A percentile compares a stretch with the other conserved stretches of the same genome.
Conservation (phyloP, 2,797 vertebrate species). For the Poeciliopsis presidionis region DNA sequence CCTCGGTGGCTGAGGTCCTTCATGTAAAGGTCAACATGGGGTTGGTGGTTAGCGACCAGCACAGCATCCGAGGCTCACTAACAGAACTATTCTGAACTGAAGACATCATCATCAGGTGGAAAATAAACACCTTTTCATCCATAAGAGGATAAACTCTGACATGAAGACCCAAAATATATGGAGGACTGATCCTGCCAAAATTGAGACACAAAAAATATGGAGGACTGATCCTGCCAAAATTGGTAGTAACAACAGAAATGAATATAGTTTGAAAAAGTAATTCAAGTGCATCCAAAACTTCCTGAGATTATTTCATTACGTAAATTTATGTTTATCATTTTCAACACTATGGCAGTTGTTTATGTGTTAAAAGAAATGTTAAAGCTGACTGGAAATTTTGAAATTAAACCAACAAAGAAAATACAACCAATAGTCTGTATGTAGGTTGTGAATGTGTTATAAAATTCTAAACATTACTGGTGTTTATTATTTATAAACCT, state of each 20-base stretch:
- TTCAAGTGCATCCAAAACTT: no score
- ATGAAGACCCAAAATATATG: neutral
- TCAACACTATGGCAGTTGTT: neutral
- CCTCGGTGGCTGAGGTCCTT: slow-evolving; percentile 54
- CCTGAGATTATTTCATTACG: neutral
- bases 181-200: no score
- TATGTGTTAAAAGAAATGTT: no score
- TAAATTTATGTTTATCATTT: neutral
- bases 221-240: neutral
- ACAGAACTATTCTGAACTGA: neutral
- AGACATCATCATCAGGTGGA: neutral
- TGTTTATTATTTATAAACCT: no score
- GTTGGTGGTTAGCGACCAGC: neutral
- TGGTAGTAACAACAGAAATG: neutral
- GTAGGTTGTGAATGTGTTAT: no score
- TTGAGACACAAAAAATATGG: neutral
- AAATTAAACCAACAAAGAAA: no score
- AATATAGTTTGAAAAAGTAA: neutral
- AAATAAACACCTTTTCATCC: neutral
- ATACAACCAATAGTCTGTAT: no score
- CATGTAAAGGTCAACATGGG: neutral
- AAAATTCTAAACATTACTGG: no score
- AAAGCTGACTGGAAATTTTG: no score
- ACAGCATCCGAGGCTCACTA: neutral
- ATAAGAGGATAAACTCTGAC: neutral